These are phyloP conservation scores for Drosophila quasianomalipes DNA, from an alignment of 2,888 invertebrate genomes.

Conservation along the genomic window DNA sequence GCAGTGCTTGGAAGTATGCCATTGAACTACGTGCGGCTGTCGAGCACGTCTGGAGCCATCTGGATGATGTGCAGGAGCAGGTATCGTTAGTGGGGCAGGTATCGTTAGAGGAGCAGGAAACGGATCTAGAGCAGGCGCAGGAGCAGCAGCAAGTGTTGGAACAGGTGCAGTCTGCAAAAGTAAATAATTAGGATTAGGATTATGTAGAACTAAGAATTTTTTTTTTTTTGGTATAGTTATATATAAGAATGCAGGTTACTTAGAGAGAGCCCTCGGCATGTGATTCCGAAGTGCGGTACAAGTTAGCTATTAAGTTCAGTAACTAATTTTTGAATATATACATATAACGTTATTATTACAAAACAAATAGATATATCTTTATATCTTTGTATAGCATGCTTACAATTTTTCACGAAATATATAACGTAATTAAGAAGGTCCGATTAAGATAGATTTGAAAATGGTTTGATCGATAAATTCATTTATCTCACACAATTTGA, in stretches of 20 bases:
- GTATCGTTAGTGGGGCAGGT: slow-evolving; percentile 22
- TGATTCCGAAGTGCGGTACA: no score
- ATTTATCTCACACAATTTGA: not conserved
- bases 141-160: slow-evolving; percentile 44
- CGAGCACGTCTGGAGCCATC: slow-evolving; percentile 54
- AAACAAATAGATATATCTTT: no score
- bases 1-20: slow-evolving; percentile 61
- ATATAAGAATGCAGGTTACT: not conserved
- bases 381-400: no score
- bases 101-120: slow-evolving; percentile 37
- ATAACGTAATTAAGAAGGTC: no score
- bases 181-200: not conserved
- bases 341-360: not conserved
- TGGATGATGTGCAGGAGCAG: slow-evolving; percentile 46
- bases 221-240: not conserved
- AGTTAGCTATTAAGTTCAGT: not conserved
- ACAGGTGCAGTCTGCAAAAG: slow-evolving; percentile 6
- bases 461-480: not conserved
- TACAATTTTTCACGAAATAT: no score
- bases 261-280: not conserved
- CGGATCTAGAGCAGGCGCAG: slow-evolving; percentile 32
- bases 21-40: slow-evolving; percentile 49
- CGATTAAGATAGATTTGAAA: not conserved
- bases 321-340: not conserved
- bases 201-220: not conserved